Conservation (phyloP, 2,888 invertebrate genomes). For the Platerodrilus igneus region DNA sequence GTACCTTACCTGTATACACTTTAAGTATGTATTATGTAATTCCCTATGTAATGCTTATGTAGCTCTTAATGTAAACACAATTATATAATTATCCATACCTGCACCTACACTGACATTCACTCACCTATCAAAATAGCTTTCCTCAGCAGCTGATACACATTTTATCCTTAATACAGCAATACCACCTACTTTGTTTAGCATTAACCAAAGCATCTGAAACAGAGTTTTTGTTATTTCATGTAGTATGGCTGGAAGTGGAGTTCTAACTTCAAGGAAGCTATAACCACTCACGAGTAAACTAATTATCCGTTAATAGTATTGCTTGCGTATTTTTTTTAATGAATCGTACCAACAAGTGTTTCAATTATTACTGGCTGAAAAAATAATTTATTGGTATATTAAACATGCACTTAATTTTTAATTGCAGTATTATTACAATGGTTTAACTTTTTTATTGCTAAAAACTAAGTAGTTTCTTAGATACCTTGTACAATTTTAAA, state of each 20-base stretch:
- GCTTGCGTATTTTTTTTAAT: conserved; percentile 46
- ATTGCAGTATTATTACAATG: too few relatives aligned
- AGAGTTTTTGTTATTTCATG: conserved; percentile 48
- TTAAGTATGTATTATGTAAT: too few relatives aligned
- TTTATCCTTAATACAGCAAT: too few relatives aligned
- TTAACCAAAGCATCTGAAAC: conserved; percentile 34
- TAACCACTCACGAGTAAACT: conserved; percentile 81
- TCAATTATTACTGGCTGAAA: conserved; percentile 31
- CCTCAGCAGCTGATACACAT: too few relatives aligned
- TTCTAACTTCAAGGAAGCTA: conserved; percentile 95
- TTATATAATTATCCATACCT: too few relatives aligned
- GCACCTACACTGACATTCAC: background rate
- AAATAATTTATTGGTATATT: conserved; percentile 47
- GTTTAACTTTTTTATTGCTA: too few relatives aligned
- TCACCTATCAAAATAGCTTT: background rate
- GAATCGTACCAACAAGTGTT: conserved; percentile 49
- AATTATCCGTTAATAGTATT: conserved; percentile 50
- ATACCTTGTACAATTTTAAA: too few relatives aligned
- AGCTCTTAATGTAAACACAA: too few relatives aligned
- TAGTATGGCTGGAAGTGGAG: conserved; percentile 95
- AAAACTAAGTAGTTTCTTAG: too few relatives aligned
- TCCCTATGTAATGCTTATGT: too few relatives aligned
- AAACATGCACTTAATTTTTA: too few relatives aligned
- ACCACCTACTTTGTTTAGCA: background rate
- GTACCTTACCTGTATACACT: too few relatives aligned